Conservation (phyloP, 2,113 vertebrate species). For the Lichenostomus cassidix region DNA sequence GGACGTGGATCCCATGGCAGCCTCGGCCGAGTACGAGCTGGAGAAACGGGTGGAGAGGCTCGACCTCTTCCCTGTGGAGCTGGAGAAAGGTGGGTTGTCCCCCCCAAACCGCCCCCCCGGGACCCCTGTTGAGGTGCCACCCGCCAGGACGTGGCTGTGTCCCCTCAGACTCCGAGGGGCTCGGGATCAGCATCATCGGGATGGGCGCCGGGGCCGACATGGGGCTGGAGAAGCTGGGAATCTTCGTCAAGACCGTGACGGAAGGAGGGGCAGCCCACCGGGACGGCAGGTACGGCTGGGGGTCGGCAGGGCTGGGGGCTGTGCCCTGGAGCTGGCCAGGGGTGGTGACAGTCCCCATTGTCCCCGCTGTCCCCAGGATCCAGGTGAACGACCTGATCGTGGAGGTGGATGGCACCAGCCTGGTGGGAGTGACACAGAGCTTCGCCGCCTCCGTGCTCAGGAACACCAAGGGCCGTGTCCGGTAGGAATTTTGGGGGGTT, state of each 20-base stretch:
- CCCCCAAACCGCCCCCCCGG: rapidly evolving
- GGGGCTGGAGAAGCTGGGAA: slow-evolving; percentile 95
- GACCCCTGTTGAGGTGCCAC: rapidly evolving
- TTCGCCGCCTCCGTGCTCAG: slow-evolving; percentile 92
- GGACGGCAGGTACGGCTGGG: slow-evolving; percentile 81
- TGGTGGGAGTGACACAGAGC: slow-evolving; percentile 95
- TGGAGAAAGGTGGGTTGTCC: slow-evolving; percentile 88
- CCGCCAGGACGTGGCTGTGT: not conserved
- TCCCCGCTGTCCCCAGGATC: slow-evolving; percentile 77
- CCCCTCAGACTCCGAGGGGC: slow-evolving; percentile 85
- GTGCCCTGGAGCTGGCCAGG: not conserved
- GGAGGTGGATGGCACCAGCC: slow-evolving; percentile 93
- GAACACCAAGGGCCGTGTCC: slow-evolving; percentile 92
- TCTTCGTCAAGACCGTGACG: slow-evolving; percentile 95
- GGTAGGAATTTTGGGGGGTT: slow-evolving; percentile 62
- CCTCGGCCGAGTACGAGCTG: slow-evolving; percentile 94
- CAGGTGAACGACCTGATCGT: slow-evolving; percentile 95
- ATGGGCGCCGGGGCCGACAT: slow-evolving; percentile 96
- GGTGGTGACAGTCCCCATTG: not conserved
- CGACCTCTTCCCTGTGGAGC: slow-evolving; percentile 93
- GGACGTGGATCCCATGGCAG: slow-evolving; percentile 95
- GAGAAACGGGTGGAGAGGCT: slow-evolving; percentile 95
- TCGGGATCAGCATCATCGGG: slow-evolving; percentile 97
- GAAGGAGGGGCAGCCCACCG: slow-evolving; percentile 91
- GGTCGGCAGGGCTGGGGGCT: not conserved